Base-by-base conservation (phyloP, 2,797 vertebrate genomes). In the Amblyraja radiata region DNA sequence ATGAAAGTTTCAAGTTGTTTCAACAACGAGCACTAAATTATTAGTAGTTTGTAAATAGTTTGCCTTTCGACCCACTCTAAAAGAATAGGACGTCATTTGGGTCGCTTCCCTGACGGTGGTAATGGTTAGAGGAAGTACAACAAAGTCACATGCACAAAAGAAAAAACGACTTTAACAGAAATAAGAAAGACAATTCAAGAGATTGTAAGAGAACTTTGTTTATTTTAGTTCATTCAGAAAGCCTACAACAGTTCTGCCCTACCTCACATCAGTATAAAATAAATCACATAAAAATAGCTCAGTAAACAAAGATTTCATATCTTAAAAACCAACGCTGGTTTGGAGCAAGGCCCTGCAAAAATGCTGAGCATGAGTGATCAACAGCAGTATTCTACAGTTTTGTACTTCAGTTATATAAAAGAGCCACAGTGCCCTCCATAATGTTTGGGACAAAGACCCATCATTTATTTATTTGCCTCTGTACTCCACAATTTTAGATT, bases 291-390 rank as follows among this genome's bases (percentile, higher is more conserved):
- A 54, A 81, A 81, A 81, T 54, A 54, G 39, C 39, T 81, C 46
- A 28, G 8, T 54, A 81, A 81, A 81, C 39, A 23, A 39, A 81
- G 79, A 25, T 83, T 54, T 83, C 39, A 83, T 83, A 9, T 23
- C 80, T 58, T 83, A 83, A 54, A 46, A 83, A 58, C 23, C 23
- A 16, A 58, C 23, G 23, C 80, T 83, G 46, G 39, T 83, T 83
- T 83, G 80, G 46, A 83, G 46, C 80, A 83, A 83, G 25, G 23
- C 39, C 46, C 80, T 83, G 46, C 23, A 83, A 83, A 81, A 83
- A 25, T 83, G 46, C 46, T 83, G 80, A 46, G 79, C 36, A 21
- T 46, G 78, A 18, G 16, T 39, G 79, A 46, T 58, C 80, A 83
- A 28, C 21, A 23, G 21, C 39, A 83, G 39, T 39, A 54, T 83